Conservation (phyloP, 2,113 vertebrate species). For the Mus spicilegus region DNA sequence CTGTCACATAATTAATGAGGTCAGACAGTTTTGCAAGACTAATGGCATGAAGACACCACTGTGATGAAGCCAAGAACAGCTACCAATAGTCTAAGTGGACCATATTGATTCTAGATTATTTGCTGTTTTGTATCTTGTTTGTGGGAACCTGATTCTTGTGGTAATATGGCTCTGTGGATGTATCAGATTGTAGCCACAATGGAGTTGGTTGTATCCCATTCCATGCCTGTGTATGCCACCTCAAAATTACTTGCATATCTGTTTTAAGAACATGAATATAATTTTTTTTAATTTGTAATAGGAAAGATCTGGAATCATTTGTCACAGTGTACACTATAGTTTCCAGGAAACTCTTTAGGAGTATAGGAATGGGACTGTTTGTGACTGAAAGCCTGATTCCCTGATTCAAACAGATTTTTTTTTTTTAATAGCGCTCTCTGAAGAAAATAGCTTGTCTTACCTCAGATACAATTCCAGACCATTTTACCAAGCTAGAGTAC, state of each 20-base stretch:
- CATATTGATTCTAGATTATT: not conserved
- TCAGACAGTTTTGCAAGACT: not conserved
- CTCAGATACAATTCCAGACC: not conserved
- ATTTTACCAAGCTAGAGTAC: not conserved
- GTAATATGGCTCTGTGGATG: not conserved
- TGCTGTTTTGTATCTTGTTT: not conserved
- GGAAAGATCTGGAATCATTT: not conserved
- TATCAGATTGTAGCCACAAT: not conserved
- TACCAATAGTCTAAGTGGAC: not conserved
- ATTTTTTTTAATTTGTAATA: not conserved
- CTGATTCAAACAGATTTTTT: not conserved
- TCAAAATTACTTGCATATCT: not conserved
- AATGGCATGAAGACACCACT: not conserved
- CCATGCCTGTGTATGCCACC: not conserved
- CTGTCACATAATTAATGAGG: not conserved
- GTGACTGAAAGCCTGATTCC: not conserved
- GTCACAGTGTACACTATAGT: not conserved
- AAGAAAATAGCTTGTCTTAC: conserved; percentile 13
- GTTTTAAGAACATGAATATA: not conserved
- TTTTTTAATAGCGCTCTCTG: not conserved
- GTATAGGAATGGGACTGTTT: not conserved
- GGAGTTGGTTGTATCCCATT: not conserved
- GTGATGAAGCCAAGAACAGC: not conserved
- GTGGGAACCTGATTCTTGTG: not conserved
- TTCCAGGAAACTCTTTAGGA: not conserved